Conservation (phyloP, 2,888 invertebrate species). For the Dascillus cervinus region DNA sequence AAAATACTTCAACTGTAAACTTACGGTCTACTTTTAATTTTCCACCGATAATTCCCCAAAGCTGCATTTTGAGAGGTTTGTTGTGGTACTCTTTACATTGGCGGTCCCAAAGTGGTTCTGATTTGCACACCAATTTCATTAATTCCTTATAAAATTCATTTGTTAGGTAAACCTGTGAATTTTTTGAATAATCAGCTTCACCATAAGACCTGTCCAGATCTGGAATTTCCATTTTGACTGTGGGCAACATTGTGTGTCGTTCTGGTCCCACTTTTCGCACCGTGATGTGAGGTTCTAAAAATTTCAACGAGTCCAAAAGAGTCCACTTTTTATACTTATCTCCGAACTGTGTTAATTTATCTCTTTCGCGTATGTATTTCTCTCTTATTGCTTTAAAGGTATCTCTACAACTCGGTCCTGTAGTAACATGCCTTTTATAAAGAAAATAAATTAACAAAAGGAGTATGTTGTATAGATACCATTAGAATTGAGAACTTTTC, state of each 20-base stretch:
- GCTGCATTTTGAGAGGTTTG: constrained; percentile 25
- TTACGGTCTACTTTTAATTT: constrained; percentile 22
- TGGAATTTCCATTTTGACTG: constrained; percentile 10
- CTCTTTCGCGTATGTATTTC: constrained; percentile 28
- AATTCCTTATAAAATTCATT: constrained; percentile 24
- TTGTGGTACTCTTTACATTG: constrained; percentile 27
- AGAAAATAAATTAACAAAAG: not conserved
- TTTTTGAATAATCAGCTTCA: constrained; percentile 6
- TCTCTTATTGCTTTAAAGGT: constrained; percentile 28
- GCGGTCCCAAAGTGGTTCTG: constrained; percentile 30
- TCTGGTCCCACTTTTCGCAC: constrained; percentile 17
- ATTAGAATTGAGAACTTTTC: constrained; percentile 19
- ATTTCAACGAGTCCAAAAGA: constrained; percentile 22
- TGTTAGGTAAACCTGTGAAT: constrained; percentile 2
- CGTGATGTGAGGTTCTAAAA: constrained; percentile 28
- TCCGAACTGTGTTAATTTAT: constrained; percentile 22
- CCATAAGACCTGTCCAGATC: constrained; percentile 5
- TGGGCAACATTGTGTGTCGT: constrained; percentile 5
- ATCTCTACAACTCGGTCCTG: constrained; percentile 25
- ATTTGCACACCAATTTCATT: constrained; percentile 25
- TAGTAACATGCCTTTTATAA: not conserved
- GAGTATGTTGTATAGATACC: constrained; percentile 18
- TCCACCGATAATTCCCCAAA: constrained; percentile 26
- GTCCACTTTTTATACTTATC: constrained; percentile 25
- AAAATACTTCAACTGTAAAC: too few relatives aligned